Evolutionary conservation across 2,797 vertebrate genomes (phyloP), one percentile per base, ranked within the genome.

Genomic region (Etheostoma perlongum): DNA sequence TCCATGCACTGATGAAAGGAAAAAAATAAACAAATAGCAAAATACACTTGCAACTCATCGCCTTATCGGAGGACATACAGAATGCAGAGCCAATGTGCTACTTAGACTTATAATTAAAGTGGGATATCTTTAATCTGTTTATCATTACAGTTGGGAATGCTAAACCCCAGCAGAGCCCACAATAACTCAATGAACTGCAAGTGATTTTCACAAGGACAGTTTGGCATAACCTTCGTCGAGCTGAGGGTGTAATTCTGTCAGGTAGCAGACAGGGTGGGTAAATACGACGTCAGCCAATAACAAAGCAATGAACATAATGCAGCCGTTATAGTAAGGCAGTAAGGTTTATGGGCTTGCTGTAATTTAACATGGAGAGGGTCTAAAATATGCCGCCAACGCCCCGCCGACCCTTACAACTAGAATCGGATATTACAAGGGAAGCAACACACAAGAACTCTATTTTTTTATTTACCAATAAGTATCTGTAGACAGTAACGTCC

Each of bases 201-300:
- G 68, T 66, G 66, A 70, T 79, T 86, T 88, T 86, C 61, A 74
- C 83, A 88, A 86, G 88, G 91, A 85, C 91, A 63, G 73, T 78
- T 67, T 72, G 67, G 84, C 74, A 52, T 75, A 83, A 92, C 92
- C 90, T 92, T 85, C 79, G 40, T 52, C 3, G 44, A 64, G 63
- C 72, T 47, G 21, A 65, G 49, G 77, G 81, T 78, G 70, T 88
- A 86, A 89, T 78, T 93, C 86, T 93, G 88, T 85, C 86, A 82
- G 74, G 63, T 71, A 53, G 78, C 70, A 44, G 80, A 75, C 86
- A 64, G 65, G 72, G 27, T 49, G 79, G 77, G 74, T 77, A 81
- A 87, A 78, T n/a, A 79, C 79, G 64, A 79, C 18, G 51, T 42
- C 80, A 62, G 75, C 73, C 66, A 90, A 79, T 64, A 68, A 62